Evolutionary conservation across 1,140 invertebrate species (phyloP).

Genomic region (Dinothrombium tinctorium): DNA sequence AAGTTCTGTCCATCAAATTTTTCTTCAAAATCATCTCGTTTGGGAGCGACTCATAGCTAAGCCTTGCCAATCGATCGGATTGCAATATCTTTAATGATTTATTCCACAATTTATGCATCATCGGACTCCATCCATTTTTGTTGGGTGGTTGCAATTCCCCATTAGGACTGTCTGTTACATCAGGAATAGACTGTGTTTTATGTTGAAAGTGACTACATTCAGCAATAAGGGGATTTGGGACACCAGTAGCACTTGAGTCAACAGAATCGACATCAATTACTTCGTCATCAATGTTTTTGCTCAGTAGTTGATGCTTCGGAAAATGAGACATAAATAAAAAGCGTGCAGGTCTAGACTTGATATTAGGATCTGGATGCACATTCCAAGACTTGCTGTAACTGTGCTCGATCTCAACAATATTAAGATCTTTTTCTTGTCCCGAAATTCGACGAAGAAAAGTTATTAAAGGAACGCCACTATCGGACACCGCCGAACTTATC

Average conservation of each 20-base stretch:
- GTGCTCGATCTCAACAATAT: slow-evolving; percentile 31
- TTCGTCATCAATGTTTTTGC: background rate
- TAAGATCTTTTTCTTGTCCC: slow-evolving; percentile 15
- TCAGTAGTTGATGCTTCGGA: slow-evolving; percentile 12
- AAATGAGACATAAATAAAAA: slow-evolving; percentile 23
- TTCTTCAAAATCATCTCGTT: slow-evolving; percentile 36
- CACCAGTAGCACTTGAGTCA: background rate
- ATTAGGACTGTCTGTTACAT: background rate
- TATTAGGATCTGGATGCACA: slow-evolving; percentile 34
- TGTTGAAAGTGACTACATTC: background rate
- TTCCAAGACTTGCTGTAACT: slow-evolving; percentile 42
- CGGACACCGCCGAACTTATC: too few species aligned
- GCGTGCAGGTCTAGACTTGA: slow-evolving; percentile 32
- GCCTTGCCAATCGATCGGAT: slow-evolving; percentile 37
- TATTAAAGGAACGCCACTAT: too few species aligned
- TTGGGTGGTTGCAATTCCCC: background rate
- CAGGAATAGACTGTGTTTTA: background rate
- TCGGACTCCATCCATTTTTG: slow-evolving; percentile 36
- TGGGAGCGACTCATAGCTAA: slow-evolving; percentile 28
- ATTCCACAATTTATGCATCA: slow-evolving; percentile 38
- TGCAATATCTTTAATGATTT: slow-evolving; percentile 41
- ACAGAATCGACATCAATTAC: slow-evolving; percentile 2
- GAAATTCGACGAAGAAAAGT: slow-evolving; percentile 14
- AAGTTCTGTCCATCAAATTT: slow-evolving; percentile 40
- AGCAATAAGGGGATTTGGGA: slow-evolving; percentile 11